Conservation (phyloP, 2,113 vertebrate species). For the Bufo bufo region DNA sequence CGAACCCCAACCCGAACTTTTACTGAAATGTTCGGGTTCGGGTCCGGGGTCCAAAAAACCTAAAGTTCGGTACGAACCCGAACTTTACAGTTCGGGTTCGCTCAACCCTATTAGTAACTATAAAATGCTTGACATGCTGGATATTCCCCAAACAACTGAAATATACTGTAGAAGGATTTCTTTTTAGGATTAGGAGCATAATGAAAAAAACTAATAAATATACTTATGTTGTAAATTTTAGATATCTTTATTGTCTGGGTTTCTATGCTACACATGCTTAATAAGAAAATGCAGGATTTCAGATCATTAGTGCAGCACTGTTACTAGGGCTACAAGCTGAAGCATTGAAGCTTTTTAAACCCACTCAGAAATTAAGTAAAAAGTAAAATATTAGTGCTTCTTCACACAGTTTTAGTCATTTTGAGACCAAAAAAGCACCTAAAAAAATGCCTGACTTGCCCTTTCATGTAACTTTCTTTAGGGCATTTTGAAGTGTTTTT, state of each 20-base stretch:
- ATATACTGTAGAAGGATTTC: neutral
- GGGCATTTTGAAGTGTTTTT: too few relatives aligned
- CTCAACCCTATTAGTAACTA: constrained; percentile 32
- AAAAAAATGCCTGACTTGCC: too few relatives aligned
- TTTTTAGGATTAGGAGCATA: neutral
- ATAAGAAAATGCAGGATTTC: neutral
- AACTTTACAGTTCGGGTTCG: too few relatives aligned
- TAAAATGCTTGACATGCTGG: neutral
- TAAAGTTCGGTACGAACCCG: too few relatives aligned
- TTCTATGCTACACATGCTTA: neutral
- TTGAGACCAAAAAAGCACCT: too few relatives aligned
- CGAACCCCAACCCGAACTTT: too few relatives aligned
- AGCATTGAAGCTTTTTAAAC: neutral
- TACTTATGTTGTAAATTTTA: neutral
- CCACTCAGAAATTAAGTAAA: neutral
- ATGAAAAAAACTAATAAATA: neutral
- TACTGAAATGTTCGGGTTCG: too few relatives aligned
- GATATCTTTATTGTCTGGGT: neutral
- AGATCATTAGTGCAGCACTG: neutral
- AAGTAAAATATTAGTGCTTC: too few relatives aligned
- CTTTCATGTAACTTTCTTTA: too few relatives aligned
- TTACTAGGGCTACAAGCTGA: neutral
- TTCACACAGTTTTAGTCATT: too few relatives aligned
- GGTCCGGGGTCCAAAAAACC: too few relatives aligned
- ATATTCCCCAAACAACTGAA: constrained; percentile 21